phyloP scores from a whole-genome alignment of 37 sponge, comb jelly and placozoan species.

The Haliclona indistincta region DNA sequence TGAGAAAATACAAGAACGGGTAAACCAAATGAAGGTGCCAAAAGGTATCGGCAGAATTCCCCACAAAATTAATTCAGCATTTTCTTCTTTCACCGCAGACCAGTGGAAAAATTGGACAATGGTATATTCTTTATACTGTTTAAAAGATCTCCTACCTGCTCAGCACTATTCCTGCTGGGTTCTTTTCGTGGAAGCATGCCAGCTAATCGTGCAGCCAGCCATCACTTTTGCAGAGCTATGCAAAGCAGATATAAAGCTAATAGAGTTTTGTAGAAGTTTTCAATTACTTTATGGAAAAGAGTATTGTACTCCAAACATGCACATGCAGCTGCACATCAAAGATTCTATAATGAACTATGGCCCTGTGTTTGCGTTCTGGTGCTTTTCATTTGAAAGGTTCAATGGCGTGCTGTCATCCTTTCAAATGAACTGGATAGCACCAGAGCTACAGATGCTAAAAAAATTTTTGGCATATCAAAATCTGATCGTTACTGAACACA shows the following conservation, averaged over 20 bases:
- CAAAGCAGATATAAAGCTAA: not conserved
- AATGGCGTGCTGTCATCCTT: too few relatives aligned
- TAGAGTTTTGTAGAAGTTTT: constrained; percentile 13
- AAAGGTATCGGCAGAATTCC: constrained; percentile 6
- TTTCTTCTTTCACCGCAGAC: constrained; percentile 20
- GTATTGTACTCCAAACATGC: constrained; percentile 1
- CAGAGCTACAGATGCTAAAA: constrained; percentile 7
- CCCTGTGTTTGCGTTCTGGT: constrained; percentile 11
- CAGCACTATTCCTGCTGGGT: constrained; percentile 35
- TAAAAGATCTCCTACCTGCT: constrained; percentile 10
- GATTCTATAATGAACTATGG: constrained; percentile 22
- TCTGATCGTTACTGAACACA: too few relatives aligned
- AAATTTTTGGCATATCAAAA: not conserved
- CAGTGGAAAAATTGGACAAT: constrained; percentile 26
- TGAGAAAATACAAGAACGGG: not conserved
- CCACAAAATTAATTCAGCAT: constrained; percentile 10
- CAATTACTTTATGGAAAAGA: constrained; percentile 1
- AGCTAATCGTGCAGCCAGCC: constrained; percentile 4
- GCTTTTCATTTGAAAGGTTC: too few relatives aligned
- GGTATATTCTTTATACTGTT: constrained; percentile 19
- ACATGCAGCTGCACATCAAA: constrained; percentile 9
- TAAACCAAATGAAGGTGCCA: constrained; percentile 1
- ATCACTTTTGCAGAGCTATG: constrained; percentile 12
- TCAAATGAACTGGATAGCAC: constrained; percentile 7
- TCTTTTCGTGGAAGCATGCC: constrained; percentile 22